These are phyloP conservation scores for Epinephelus coioides DNA, from an alignment of 2,797 vertebrate species.

Conservation along the genomic window DNA sequence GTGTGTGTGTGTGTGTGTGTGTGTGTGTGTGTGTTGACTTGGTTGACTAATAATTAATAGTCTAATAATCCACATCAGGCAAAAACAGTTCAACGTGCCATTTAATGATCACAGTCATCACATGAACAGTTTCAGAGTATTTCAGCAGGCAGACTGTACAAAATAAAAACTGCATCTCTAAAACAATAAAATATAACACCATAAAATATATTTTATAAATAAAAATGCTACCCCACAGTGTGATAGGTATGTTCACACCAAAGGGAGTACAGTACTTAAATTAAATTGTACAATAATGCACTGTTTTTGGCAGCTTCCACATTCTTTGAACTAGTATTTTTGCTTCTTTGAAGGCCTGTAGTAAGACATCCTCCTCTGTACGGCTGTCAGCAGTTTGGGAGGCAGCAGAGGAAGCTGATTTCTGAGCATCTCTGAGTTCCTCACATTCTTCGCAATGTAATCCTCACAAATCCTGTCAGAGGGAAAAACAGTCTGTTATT, in stretches of 20 bases:
- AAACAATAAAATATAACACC: constrained; percentile 48
- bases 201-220: constrained; percentile 45
- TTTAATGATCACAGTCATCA: constrained; percentile 58
- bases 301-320: constrained; percentile 27
- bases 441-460: constrained; percentile 90
- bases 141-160: constrained; percentile 47
- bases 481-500: constrained; percentile 6
- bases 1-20: background rate
- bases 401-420: constrained; percentile 89
- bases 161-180: constrained; percentile 54
- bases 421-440: constrained; percentile 74
- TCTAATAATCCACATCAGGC: constrained; percentile 18
- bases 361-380: constrained; percentile 91
- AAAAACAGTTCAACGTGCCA: constrained; percentile 10
- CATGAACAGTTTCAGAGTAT: constrained; percentile 12
- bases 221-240: constrained; percentile 24
- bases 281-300: constrained; percentile 15
- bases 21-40: background rate
- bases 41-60: no score
- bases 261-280: constrained; percentile 43
- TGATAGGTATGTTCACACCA: constrained; percentile 10
- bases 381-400: constrained; percentile 86
- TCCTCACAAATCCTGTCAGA: constrained; percentile 90
- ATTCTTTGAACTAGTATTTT: constrained; percentile 25
- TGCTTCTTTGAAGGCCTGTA: constrained; percentile 86